Evolutionary conservation across 2,113 vertebrate species (phyloP), one percentile per base, ranked within the genome.

Genomic region (Lasiurus cinereus): DNA sequence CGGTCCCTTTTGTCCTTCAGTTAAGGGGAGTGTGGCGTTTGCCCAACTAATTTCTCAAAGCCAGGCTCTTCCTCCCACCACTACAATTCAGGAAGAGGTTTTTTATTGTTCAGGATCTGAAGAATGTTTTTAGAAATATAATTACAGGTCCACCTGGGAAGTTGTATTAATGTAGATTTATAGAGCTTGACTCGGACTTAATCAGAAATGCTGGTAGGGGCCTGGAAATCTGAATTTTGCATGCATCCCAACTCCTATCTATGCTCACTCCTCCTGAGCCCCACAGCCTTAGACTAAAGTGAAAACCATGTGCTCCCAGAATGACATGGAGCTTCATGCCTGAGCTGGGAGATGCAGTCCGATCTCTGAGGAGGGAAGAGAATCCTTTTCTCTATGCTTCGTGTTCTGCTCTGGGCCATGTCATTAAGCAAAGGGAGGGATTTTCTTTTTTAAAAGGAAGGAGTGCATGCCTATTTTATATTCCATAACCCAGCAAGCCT

Each of bases 391-490:
- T 89, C 67, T n/a, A 31, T 14, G 69, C 56, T 85, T 36, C 11
- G 74, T 66, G 29, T 33, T 77, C 0, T 10, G 9, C 62, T 83
- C 78, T 84, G 89, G 39, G 21, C 24, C 43, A 0, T 62, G 59
- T 62, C 59, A 59, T 92, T 62, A 73, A 6, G n/a, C 69, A 39
- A 10, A 1, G 3, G 64, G 24, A 62, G 66, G 46, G 29, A 8
- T 64, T 88, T 88, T 85, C 43, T 69, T 67, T 85, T 79, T 73
- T 18, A n/a, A 94, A 80, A 48, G 79, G 59, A 93, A 87, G 76
- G 19, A 29, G 77, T 56, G 50, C 67, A 10, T 83, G 74, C 80
- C 36, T 54, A 50, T 11, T 90, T 27, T 43, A 43, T 29, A 27
- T 84, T 56, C 83, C 50, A 13, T 29, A 19, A 2, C 93, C 78